Evolutionary conservation across 2,113 vertebrate species (phyloP), one percentile per base, ranked within the genome.

Genomic region (Chaetops frenatus): DNA sequence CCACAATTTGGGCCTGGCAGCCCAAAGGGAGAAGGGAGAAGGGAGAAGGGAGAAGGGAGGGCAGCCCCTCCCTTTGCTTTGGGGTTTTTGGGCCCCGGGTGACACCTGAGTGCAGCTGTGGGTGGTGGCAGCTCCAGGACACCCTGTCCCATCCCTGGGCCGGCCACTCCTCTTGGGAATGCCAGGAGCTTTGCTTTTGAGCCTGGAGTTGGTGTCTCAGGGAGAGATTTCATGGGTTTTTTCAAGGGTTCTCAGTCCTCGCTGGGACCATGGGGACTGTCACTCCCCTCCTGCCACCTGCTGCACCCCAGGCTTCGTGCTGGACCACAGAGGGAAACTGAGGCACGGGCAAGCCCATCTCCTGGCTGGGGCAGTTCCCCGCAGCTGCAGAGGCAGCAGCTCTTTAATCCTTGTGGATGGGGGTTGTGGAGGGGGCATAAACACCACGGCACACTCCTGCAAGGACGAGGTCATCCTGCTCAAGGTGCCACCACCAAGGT

Each of bases 201-300:
- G 58, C 65, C 48, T 1, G 2, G 27, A 38, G n/a, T 6, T 0
- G 1, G 36, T 29, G 78, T 27, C 4, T 1, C 3, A 0, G 1
- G 33, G 4, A 21, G 66, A 6, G 51, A 62, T 15, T 35, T 12
- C n/a, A 6, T 0, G 6, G 66, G 25, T 2, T 20, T 70, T 70
- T 69, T 21, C 6, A 0, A 1, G 67, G 38, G n/a, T 23, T 19
- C 44, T 44, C 0, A 0, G 57, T n/a, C 21, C 71, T 35, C 1
- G 8, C 60, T 54, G 22, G 25, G 58, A 40, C 62, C 14, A 22
- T 2, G 27, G 65, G 56, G 47, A 33, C 0, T 0, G 29, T 77
- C 4, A 23, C 31, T 48, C 25, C 44, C 16, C 71, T 47, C 38
- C 35, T 65, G 61, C 18, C 21, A 21, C 62, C 15, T 0, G 0